Conservation (phyloP, 2,888 invertebrate genomes). For the Monopis laevigella region DNA sequence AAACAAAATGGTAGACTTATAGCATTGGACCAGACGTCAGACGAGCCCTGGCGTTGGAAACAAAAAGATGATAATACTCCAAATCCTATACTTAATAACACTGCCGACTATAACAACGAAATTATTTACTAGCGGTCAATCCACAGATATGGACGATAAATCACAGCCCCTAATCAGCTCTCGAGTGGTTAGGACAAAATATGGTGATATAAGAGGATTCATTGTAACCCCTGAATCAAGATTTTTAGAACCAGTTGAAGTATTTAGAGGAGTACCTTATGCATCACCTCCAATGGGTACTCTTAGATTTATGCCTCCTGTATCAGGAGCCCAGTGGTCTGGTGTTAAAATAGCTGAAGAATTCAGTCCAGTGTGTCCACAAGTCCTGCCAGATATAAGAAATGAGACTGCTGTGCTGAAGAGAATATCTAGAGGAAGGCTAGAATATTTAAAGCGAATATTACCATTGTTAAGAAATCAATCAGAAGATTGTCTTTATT, state of each 20-base stretch:
- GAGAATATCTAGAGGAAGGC: conserved; percentile 87
- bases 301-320: conserved; percentile 95
- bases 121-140: conserved; percentile 47
- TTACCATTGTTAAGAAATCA: conserved; percentile 89
- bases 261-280: conserved; percentile 93
- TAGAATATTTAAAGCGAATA: conserved; percentile 88
- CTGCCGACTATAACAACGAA: conserved; percentile 54
- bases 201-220: conserved; percentile 86
- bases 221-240: conserved; percentile 84
- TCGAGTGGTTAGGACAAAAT: conserved; percentile 87
- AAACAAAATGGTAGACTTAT: conserved; percentile 55
- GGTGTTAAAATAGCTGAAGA: conserved; percentile 88
- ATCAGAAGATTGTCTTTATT: conserved; percentile 96
- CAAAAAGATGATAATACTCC: conserved; percentile 56
- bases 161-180: conserved; percentile 73
- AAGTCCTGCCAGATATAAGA: conserved; percentile 85
- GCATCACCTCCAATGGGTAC: conserved; percentile 91
- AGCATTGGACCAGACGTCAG: conserved; percentile 35
- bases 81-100: conserved; percentile 56
- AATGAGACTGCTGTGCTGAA: conserved; percentile 85
- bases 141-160: conserved; percentile 49
- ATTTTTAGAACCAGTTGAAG: conserved; percentile 88
- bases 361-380: conserved; percentile 93
- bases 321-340: conserved; percentile 91
- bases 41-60: conserved; percentile 44